Evolutionary conservation across 2,113 vertebrate genomes (phyloP), one percentile per base, ranked within the genome.

Genomic region (Aphelocoma coerulescens): DNA sequence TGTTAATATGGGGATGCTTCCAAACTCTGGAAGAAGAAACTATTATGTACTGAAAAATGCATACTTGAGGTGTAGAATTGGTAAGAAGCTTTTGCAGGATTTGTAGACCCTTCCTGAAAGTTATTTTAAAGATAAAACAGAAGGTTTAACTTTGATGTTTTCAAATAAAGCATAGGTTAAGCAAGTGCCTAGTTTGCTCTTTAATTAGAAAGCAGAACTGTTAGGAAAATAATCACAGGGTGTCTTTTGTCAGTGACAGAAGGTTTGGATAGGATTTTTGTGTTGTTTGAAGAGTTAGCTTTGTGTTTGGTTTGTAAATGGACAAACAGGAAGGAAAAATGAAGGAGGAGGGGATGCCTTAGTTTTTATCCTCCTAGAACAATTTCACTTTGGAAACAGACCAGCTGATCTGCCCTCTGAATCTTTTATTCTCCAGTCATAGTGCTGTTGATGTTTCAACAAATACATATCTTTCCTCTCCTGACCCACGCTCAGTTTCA

Each of bases 121-220:
- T 82, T 24, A 28, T n/a, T 87, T 82, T 75, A 61, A 91, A 65
- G 30, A 55, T 41, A 76, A 85, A 91, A 11, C 55, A 59, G 81
- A 65, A 78, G 15, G 28, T 59, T 91, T 82, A 73, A 73, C 37
- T 92, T 85, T 66, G 44, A 82, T 78, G 46, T 92, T 95, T 74
- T 86, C 55, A 82, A 93, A 76, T 88, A 63, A 95, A 93, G 46
- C 55, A 32, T 59, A 52, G 73, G 77, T 91, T 95, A 87, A 94
- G 66, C 39, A 30, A 43, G 28, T 43, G 51, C 54, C 61, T 83
- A 62, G 51, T 93, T 95, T 94, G 58, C 55, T 93, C 74, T 97
- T 97, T 96, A 96, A 97, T 98, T 95, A 95, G 95, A 91, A 96
- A 97, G 91, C 58, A 54, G 85, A 66, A 83, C 88, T 94, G 51